phyloP scores from a whole-genome alignment of 2,113 vertebrate species.

The Rhinoderma darwinii region DNA sequence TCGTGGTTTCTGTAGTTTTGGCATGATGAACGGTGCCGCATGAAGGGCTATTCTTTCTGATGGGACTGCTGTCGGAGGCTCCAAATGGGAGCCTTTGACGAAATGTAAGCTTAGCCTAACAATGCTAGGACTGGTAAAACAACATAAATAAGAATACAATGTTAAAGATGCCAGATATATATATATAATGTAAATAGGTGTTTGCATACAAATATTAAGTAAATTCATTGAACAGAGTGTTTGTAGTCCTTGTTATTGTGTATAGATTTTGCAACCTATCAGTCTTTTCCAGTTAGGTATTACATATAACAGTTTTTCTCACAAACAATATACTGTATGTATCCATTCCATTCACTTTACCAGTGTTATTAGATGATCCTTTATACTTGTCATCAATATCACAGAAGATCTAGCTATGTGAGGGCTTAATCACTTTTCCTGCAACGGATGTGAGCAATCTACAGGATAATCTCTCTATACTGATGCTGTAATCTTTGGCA shows the following conservation, averaged over 20 bases:
- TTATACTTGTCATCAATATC: conserved; percentile 64
- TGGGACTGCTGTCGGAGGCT: too few species aligned
- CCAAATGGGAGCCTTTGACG: too few species aligned
- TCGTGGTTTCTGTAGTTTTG: too few species aligned
- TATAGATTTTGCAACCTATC: not conserved
- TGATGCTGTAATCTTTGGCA: conserved; percentile 63
- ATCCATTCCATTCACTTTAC: conserved; percentile 54
- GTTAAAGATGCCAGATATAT: too few species aligned
- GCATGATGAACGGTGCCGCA: too few species aligned
- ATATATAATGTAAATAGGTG: too few species aligned
- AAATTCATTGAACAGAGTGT: not conserved
- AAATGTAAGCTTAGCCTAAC: too few species aligned
- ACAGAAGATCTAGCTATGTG: conserved; percentile 63
- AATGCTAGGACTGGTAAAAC: too few species aligned
- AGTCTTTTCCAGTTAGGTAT: conserved; percentile 52
- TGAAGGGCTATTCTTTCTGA: too few species aligned
- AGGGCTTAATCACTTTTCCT: conserved; percentile 66
- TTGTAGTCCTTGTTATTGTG: not conserved
- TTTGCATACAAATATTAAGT: too few species aligned
- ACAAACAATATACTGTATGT: conserved; percentile 52
- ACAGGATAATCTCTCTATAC: conserved; percentile 62
- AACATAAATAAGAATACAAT: too few species aligned
- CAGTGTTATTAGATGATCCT: conserved; percentile 61
- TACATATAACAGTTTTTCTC: conserved; percentile 57
- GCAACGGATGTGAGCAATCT: conserved; percentile 61